Base-by-base conservation (phyloP, 2,888 invertebrate species). In the Stenotaenia linearis region DNA sequence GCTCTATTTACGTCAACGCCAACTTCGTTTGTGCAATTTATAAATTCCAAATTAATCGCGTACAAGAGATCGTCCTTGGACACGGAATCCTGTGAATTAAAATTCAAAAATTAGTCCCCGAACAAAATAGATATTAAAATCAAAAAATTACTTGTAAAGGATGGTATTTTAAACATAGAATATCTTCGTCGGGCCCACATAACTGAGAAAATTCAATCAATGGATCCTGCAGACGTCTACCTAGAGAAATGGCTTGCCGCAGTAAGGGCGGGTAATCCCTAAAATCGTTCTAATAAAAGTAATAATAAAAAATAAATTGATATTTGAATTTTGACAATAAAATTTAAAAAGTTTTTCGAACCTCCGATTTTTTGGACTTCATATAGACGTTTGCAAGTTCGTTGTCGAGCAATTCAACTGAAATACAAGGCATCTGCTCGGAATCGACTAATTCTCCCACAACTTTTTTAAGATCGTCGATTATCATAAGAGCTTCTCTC, bases 1-100 rank as follows among this genome's bases (percentile, higher is more conserved):
- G 97, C 95, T 84, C 94, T 90, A 85, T 99, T 99, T 10, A 99
- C 92, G 84, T 99, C 98, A 0, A 99, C 96, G 7, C 98, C 98
- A 0, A 98, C 98, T 89, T 98, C 98, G 85, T 98, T 99, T 0
- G 97, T 95, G 79, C 96, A 90, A 85, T 97, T 98, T 1, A 98
- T 94, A 85, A 91, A 89, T 88, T 98, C 97, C 79, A 96, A 87
- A 82, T 93, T 92, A 5, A 98, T 89, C 45, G 93, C 92, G 84
- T 95, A 94, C 1, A 95, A 86, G 74, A 98, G 88, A 78, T 95
- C 94, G 80, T 98, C 97, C 84, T 95, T 95, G 0, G 91, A 86
- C 18, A 90, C 83, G 76, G 86, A 85, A 77, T 88, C 88, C 87
- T 88, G 83, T 32, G 82, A 79, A 82, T 30, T 69, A 12, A 75